Evolutionary conservation across 2,797 vertebrate species (phyloP), one percentile per base, ranked within the genome.

Genomic region (Scleropages formosus): DNA sequence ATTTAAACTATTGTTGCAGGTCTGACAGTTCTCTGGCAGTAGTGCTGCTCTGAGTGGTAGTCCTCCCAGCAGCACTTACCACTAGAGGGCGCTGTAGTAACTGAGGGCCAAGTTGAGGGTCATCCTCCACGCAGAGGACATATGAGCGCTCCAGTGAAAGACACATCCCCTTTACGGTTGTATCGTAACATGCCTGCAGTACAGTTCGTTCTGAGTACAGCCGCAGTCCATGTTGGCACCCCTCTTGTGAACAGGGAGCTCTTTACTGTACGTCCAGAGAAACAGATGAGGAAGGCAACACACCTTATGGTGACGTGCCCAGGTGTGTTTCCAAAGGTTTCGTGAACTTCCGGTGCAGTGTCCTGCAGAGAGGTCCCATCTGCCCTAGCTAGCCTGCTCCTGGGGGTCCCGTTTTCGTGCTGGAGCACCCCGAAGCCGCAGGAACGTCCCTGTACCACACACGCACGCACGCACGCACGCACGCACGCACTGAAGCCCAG

Each of bases 81-180:
- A 73, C 83, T 73, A 2, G 81, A 78, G 76, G 85, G 84, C 68
- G 85, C 83, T 83, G 82, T 81, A 81, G 69, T 63, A 67, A 77
- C 77, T 56, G 31, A 18, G 66, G 24, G 62, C 69, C 65, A 74
- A 78, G 53, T 66, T 79, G 64, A 76, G n/a, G n/a, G 76, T 81
- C 74, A 15, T 39, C 46, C 60, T 46, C 0, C 82, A 78, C 64
- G 77, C 76, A 61, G 77, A 72, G 76, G 78, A 81, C 72, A 83
- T 22, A 26, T 8, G 44, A 20, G 39, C 16, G 9, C 24, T 39
- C 75, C 31, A 60, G 20, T 26, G 26, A 66, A 27, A 51, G 58
- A 26, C 24, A 49, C 44, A 12, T 51, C 11, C 22, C 46, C 24
- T 62, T 3, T 12, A 58, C n/a, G 53, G 22, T 24, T 47, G n/a